Evolutionary conservation across 2,888 invertebrate species (phyloP).

Genomic region (Rhaphigaster nebulosa): DNA sequence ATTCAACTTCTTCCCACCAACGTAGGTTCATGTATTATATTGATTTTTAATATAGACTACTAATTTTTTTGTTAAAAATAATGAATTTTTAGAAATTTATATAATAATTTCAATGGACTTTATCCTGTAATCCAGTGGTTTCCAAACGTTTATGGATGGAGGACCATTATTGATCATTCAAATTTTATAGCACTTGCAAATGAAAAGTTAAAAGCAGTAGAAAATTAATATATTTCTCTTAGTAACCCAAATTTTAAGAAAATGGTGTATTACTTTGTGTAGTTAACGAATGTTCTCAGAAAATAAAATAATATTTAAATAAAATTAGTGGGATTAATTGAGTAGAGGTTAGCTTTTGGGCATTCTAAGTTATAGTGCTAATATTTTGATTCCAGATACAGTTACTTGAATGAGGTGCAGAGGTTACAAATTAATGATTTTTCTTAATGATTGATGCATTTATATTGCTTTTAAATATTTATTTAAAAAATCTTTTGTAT

Average conservation of each 20-base stretch:
- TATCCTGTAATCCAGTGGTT: background rate
- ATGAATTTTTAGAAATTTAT: background rate
- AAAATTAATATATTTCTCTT: background rate
- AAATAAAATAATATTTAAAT: background rate
- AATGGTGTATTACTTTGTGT: background rate
- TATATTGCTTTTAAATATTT: too few relatives aligned
- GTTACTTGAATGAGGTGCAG: too few relatives aligned
- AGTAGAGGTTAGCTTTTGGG: too few relatives aligned
- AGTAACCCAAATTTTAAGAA: background rate
- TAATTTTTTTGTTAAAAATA: background rate
- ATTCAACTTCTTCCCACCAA: constrained; percentile 55
- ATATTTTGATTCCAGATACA: too few relatives aligned
- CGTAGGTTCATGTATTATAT: background rate
- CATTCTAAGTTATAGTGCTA: too few relatives aligned
- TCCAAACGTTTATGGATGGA: too few relatives aligned
- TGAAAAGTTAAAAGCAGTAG: background rate
- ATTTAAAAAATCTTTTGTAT: too few relatives aligned
- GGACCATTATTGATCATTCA: too few relatives aligned
- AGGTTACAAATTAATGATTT: too few relatives aligned
- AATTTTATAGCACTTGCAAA: background rate
- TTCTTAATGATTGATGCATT: too few relatives aligned
- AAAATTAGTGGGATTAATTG: too few relatives aligned
- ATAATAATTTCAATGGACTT: background rate
- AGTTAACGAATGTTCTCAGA: background rate
- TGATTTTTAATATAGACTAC: background rate